phyloP scores from a whole-genome alignment of 1,140 invertebrate species.

The Drosophila arizonae region DNA sequence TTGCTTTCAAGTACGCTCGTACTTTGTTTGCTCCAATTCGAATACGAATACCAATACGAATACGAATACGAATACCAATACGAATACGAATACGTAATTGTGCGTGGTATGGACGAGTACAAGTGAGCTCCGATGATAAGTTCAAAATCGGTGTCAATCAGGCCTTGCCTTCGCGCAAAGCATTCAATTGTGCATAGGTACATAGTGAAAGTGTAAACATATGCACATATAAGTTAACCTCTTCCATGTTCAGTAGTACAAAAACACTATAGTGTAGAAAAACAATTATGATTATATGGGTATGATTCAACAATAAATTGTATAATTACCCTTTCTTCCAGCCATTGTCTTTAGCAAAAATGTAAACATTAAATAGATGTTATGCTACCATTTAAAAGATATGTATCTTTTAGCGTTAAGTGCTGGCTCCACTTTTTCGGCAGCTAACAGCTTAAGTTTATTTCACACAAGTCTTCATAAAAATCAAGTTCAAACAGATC shows the following conservation, averaged over 20 bases:
- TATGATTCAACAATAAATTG: neutral
- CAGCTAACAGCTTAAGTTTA: neutral
- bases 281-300: neutral
- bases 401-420: neutral
- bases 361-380: neutral
- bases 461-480: neutral
- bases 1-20: slow-evolving; percentile 34
- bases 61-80: slow-evolving; percentile 18
- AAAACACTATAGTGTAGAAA: neutral
- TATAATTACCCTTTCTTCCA: neutral
- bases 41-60: slow-evolving; percentile 10
- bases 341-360: slow-evolving; percentile 1
- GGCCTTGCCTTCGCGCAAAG: slow-evolving; percentile 1
- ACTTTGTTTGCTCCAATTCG: slow-evolving; percentile 26
- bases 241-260: neutral
- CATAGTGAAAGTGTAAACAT: slow-evolving; percentile 11
- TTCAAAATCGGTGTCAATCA: slow-evolving; percentile 36
- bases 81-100: slow-evolving; percentile 28
- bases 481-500: neutral
- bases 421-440: neutral
- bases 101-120: slow-evolving; percentile 5
- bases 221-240: neutral
- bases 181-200: neutral
- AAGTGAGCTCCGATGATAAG: slow-evolving; percentile 22
- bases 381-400: neutral